phyloP scores from a whole-genome alignment of 2,113 vertebrate species.

The Triplophysa dalaica region DNA sequence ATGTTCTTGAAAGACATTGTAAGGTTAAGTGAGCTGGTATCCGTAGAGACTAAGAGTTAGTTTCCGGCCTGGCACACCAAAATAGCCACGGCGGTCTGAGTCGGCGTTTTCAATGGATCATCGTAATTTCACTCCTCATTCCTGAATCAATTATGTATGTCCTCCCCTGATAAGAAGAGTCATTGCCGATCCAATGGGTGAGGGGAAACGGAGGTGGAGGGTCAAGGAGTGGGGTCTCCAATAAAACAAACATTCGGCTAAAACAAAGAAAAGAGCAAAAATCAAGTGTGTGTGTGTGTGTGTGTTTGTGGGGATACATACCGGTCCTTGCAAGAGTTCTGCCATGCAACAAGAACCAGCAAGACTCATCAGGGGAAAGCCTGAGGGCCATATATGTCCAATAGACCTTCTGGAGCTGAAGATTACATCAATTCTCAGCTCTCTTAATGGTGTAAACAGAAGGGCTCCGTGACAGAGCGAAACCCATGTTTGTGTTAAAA shows the following conservation, averaged over 20 bases:
- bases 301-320: neutral
- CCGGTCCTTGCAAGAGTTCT: neutral
- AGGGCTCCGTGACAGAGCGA: conserved; percentile 22
- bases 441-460: conserved; percentile 38
- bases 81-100: conserved; percentile 39
- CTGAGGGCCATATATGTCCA: conserved; percentile 31
- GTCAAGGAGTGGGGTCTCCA: conserved; percentile 27
- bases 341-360: conserved; percentile 15
- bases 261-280: conserved; percentile 40
- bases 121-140: conserved; percentile 68
- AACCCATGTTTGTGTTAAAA: conserved; percentile 39
- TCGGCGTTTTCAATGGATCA: conserved; percentile 61
- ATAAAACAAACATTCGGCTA: conserved; percentile 48
- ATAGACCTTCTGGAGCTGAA: conserved; percentile 26
- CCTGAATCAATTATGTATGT: conserved; percentile 79
- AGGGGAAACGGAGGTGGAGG: conserved; percentile 33
- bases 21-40: conserved; percentile 24
- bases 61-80: conserved; percentile 53
- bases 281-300: conserved; percentile 39
- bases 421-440: conserved; percentile 38
- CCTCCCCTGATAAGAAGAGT: conserved; percentile 70
- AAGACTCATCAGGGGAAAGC: conserved; percentile 8
- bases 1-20: conserved; percentile 6
- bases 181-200: conserved; percentile 58
- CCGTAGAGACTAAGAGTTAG: neutral